Evolutionary conservation across 1,140 invertebrate genomes (phyloP).

Genomic region (Psix sp.): DNA sequence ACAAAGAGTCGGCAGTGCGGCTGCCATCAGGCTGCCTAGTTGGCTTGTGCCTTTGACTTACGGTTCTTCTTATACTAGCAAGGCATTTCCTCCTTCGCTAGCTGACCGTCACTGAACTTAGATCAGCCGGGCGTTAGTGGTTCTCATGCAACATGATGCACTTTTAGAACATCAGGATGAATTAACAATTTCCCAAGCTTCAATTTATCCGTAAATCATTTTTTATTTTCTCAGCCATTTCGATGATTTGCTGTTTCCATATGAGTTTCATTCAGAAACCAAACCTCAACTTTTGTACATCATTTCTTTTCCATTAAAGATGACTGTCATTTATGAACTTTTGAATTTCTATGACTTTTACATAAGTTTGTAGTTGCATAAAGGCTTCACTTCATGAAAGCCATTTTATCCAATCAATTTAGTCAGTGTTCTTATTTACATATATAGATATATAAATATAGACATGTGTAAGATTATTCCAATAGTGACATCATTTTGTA

Average conservation of each 20-base stretch:
- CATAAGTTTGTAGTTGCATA: too few relatives aligned
- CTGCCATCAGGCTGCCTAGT: conserved; percentile 37
- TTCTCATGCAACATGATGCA: conserved; percentile 24
- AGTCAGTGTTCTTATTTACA: too few relatives aligned
- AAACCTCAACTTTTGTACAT: too few relatives aligned
- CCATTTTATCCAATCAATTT: too few relatives aligned
- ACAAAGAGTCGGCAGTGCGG: conserved; percentile 52
- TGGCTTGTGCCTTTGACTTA: conserved; percentile 48
- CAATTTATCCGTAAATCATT: neutral
- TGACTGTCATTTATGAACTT: too few relatives aligned
- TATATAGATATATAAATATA: too few relatives aligned
- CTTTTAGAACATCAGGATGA: neutral
- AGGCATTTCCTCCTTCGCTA: conserved; percentile 51
- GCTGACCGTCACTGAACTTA: conserved; percentile 49
- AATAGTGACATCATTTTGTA: too few relatives aligned
- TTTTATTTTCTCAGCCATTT: neutral
- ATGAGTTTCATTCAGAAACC: too few relatives aligned
- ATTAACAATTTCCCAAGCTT: neutral
- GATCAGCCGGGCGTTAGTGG: conserved; percentile 17
- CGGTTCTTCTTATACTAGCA: conserved; percentile 28
- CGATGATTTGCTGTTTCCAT: too few relatives aligned
- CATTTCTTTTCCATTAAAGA: neutral
- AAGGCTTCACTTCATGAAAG: too few relatives aligned
- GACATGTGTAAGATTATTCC: too few relatives aligned
- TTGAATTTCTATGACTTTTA: too few relatives aligned